These are phyloP conservation scores for Lepus timidus DNA, from an alignment of 2,113 vertebrate genomes.

Conservation along the genomic window DNA sequence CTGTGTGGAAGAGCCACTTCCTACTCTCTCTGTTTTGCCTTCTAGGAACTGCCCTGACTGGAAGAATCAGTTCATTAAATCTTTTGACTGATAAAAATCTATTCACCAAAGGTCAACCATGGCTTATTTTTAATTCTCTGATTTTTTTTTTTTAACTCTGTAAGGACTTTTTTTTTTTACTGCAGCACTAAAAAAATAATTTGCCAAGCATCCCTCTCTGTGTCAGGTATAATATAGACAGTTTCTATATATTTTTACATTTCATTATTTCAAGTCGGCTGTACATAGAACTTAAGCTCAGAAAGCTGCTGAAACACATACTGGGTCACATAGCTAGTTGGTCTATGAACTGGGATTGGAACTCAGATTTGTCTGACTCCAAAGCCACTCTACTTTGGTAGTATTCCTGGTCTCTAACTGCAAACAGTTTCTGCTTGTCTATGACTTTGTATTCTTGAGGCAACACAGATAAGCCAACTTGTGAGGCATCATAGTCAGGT, in stretches of 20 bases:
- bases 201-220: conserved; percentile 3
- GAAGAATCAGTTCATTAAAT: not conserved
- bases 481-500: not conserved
- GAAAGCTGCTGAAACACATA: not conserved
- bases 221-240: not conserved
- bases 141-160: conserved; percentile 53
- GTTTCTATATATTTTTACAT: conserved; percentile 29
- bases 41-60: not conserved
- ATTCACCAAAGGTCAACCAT: conserved; percentile 43
- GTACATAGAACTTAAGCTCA: conserved; percentile 21
- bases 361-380: not conserved
- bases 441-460: not conserved
- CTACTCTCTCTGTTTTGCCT: not conserved
- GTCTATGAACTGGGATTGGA: not conserved
- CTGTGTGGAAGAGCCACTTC: not conserved
- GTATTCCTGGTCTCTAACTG: not conserved
- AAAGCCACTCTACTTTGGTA: conserved; percentile 27
- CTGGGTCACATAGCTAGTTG: not conserved
- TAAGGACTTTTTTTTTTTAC: too few species aligned
- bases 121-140: conserved; percentile 46
- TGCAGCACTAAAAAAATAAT: conserved; percentile 34
- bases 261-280: conserved; percentile 24
- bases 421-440: not conserved
- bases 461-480: not conserved
- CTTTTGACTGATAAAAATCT: conserved; percentile 36